Percentiles rank a stretch among this genome's conserved stretches.
Evolutionary conservation across 2,888 invertebrate genomes (phyloP).

Genomic region (Nomada goodeniana): DNA sequence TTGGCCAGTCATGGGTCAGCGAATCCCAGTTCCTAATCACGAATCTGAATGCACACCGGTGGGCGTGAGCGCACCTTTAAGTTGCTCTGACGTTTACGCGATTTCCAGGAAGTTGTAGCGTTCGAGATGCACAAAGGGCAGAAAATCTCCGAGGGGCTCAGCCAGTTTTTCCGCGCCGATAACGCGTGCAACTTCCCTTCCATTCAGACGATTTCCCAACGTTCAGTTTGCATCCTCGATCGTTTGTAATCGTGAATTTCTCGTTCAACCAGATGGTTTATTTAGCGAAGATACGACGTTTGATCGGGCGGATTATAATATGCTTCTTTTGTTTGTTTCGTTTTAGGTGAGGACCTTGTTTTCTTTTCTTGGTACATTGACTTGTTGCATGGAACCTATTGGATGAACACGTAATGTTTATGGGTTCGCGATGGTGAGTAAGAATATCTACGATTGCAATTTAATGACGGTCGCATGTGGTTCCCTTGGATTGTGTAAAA

Average conservation of each 20-base stretch:
- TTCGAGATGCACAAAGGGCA: conserved; percentile 14
- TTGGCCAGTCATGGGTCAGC: conserved; percentile 82
- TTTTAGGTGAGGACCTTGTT: too few species aligned
- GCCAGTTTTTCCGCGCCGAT: conserved; percentile 34
- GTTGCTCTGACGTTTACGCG: conserved; percentile 62
- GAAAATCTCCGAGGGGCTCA: conserved; percentile 12
- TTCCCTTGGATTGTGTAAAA: too few species aligned
- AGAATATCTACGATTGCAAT: too few species aligned
- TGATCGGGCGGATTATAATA: not conserved
- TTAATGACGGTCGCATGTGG: too few species aligned
- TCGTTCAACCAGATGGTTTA: not conserved
- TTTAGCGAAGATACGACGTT: not conserved
- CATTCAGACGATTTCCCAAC: not conserved
- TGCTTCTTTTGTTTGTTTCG: too few species aligned
- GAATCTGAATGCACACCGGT: conserved; percentile 77
- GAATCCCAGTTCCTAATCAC: conserved; percentile 82
- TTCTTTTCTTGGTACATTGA: too few species aligned
- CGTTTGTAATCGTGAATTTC: not conserved
- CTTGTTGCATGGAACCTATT: too few species aligned
- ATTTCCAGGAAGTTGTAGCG: conserved; percentile 54
- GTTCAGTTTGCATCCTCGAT: not conserved
- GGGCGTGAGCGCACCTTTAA: conserved; percentile 67
- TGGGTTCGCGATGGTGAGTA: too few species aligned
- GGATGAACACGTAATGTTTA: too few species aligned
- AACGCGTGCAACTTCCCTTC: conserved; percentile 24